Percentiles rank a stretch among this genome's conserved stretches.
These are phyloP conservation scores for Sinotaia quadrata DNA, from an alignment of 2,888 invertebrate genomes.

Conservation along the genomic window DNA sequence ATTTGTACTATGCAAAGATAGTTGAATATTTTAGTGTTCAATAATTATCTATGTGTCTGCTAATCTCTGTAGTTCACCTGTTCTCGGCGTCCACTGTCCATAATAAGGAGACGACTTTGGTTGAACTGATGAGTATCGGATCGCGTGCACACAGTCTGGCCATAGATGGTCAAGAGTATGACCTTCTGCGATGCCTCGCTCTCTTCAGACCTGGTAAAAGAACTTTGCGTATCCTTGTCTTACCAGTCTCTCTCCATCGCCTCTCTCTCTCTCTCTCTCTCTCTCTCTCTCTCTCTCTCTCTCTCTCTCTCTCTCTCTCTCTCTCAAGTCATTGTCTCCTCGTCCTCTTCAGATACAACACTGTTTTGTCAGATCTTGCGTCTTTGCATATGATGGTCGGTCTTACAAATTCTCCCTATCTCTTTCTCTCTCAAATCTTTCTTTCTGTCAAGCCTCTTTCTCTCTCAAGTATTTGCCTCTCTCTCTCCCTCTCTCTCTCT, in stretches of 20 bases:
- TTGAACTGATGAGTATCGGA: conserved; percentile 3
- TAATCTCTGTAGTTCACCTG: not conserved
- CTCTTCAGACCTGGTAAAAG: conserved; percentile 6
- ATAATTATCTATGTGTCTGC: no score
- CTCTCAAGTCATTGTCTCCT: not conserved
- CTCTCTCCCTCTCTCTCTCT: not conserved
- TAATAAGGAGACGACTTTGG: not conserved
- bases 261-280: not conserved
- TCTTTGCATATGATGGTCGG: no score
- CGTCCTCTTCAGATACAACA: no score
- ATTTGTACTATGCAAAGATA: no score
- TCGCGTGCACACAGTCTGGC: not conserved
- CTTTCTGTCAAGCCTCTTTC: not conserved
- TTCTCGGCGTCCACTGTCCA: not conserved
- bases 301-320: not conserved
- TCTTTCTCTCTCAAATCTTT: not conserved
- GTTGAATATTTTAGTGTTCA: no score
- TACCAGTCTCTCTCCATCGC: not conserved
- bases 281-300: not conserved
- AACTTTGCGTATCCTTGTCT: not conserved
- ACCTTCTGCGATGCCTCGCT: not conserved
- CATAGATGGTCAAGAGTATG: not conserved
- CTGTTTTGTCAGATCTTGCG: no score
- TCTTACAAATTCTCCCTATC: no score
- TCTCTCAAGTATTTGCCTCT: not conserved